Base-by-base conservation (phyloP, 2,113 vertebrate species). In the Pomatostomus ruficeps region DNA sequence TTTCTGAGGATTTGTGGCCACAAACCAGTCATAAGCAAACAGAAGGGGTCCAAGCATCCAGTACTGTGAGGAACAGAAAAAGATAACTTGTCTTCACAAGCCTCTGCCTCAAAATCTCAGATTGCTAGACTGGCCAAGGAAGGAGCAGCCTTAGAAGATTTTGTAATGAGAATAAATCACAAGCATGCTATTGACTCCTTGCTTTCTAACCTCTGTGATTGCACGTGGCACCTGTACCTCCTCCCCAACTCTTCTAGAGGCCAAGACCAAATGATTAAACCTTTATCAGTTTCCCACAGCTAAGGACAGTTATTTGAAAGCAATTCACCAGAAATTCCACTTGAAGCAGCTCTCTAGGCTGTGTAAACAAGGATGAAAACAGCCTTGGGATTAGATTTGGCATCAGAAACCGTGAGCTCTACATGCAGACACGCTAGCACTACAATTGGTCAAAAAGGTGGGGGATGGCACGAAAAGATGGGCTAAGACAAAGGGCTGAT, bases 301-400 rank as follows among this genome's bases (percentile, higher is more conserved):
- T 93, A 66, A 49, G 55, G 19, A 88, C 38, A 62, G 51, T 58
- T 94, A 76, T 66, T 91, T 91, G 15, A 82, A 90, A 79, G 54
- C 62, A 83, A 42, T 62, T 42, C 51, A 58, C 54, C 46, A 93
- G 55, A 88, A 91, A 95, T 79, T 75, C 67, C 43, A 58, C 71
- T 83, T 86, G 59, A 85, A 95, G 80, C 71, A 70, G 75, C 40
- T 83, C 62, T 83, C 79, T 63, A 33, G 31, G 67, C 59, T 83
- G 52, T 85, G n/a, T 96, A 94, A 95, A 94, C 92, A 93, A 91
- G 92, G 78, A 79, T 70, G 90, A 88, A 93, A 95, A 93, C 23
- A 45, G 78, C 72, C 90, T 93, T 94, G 78, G 71, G 59, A 92
- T 86, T 11, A 83, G 63, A 26, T 77, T 76, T 83, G 71, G 88